phyloP scores from a whole-genome alignment of 1,140 invertebrate species.

The Episyrphus balteatus region DNA sequence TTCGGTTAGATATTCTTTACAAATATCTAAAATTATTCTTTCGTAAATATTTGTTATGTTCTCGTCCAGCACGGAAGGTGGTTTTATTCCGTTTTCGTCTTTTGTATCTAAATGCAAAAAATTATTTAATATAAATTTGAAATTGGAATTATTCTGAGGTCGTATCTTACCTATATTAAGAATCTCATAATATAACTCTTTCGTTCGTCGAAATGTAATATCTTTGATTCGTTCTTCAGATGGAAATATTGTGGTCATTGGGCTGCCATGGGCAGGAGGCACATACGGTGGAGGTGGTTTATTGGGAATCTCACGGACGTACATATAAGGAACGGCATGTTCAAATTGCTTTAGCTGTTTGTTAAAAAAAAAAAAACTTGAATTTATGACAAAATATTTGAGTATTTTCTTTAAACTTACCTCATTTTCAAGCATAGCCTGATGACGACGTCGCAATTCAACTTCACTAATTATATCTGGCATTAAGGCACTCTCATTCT shows the following conservation, averaged over 20 bases:
- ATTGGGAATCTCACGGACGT: conserved; percentile 17
- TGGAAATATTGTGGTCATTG: conserved; percentile 20
- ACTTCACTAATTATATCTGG: conserved; percentile 15
- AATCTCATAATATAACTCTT: conserved; percentile 13
- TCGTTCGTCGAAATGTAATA: conserved; percentile 13
- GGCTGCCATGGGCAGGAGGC: conserved; percentile 16
- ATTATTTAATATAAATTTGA: background rate
- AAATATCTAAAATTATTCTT: conserved; percentile 17
- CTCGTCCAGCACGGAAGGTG: conserved; percentile 12
- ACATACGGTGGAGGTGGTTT: conserved; percentile 20
- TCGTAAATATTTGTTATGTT: conserved; percentile 21
- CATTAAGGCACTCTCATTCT: conserved; percentile 6
- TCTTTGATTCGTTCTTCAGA: conserved; percentile 16
- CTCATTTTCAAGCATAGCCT: conserved; percentile 10
- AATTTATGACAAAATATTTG: too few species aligned
- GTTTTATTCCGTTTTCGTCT: conserved; percentile 7
- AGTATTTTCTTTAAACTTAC: too few species aligned
- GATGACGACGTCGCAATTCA: conserved; percentile 11
- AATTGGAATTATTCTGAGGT: background rate
- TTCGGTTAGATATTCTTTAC: conserved; percentile 14
- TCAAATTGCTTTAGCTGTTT: too few species aligned
- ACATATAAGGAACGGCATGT: conserved; percentile 5
- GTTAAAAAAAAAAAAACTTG: too few species aligned
- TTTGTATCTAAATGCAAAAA: conserved; percentile 5
- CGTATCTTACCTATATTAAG: conserved; percentile 10